phyloP scores from a whole-genome alignment of 2,113 vertebrate species.

The Anseranas semipalmata region DNA sequence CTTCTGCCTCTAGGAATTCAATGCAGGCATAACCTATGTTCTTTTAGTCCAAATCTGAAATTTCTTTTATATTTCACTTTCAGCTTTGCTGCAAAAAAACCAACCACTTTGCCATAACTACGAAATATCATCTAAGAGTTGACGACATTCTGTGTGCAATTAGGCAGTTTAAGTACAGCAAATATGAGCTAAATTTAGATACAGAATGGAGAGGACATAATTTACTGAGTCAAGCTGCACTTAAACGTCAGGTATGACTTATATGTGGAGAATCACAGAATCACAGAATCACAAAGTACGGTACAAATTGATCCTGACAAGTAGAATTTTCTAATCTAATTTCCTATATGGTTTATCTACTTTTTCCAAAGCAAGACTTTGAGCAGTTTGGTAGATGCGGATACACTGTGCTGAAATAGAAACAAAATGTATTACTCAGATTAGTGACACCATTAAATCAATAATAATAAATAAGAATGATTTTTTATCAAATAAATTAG shows the following conservation, averaged over 20 bases:
- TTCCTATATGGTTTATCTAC: not conserved
- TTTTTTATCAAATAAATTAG: slow-evolving; percentile 1
- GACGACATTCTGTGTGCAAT: not conserved
- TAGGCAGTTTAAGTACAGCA: not conserved
- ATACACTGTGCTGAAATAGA: not conserved
- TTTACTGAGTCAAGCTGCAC: not conserved
- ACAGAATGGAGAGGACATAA: not conserved
- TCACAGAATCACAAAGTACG: not conserved
- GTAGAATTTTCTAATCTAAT: not conserved
- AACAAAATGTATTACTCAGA: not conserved
- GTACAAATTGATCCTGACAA: not conserved
- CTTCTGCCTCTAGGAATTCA: not conserved
- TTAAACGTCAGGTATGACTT: not conserved
- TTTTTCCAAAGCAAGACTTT: not conserved
- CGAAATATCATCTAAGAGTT: not conserved
- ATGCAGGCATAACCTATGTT: not conserved
- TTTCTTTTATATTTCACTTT: not conserved
- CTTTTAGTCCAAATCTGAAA: too few species aligned
- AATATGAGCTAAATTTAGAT: not conserved
- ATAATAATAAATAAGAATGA: not conserved
- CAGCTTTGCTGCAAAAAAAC: not conserved
- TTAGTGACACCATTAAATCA: slow-evolving; percentile 15
- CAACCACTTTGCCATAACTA: not conserved
- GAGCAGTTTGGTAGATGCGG: slow-evolving; percentile 42
- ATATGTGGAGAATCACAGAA: not conserved